Percentiles rank a stretch among this genome's conserved stretches.
These are phyloP conservation scores for Anolis apletophallus DNA, from an alignment of 2,797 vertebrate species.

Conservation along the genomic window DNA sequence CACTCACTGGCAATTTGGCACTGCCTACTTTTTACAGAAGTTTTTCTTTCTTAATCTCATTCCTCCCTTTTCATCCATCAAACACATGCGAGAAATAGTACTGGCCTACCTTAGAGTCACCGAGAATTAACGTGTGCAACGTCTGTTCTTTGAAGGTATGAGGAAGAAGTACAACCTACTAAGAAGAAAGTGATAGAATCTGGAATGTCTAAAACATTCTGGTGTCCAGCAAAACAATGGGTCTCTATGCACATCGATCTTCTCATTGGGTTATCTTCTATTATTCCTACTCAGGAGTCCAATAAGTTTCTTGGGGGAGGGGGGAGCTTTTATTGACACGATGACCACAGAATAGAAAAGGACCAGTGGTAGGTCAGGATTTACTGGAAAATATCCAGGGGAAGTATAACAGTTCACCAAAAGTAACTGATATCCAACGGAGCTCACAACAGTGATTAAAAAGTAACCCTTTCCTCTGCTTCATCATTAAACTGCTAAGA, in stretches of 20 bases:
- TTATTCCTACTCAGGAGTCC: background rate
- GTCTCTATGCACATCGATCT: background rate
- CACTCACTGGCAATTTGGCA: background rate
- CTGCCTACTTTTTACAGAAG: background rate
- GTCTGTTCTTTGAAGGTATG: no score
- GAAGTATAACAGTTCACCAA: background rate
- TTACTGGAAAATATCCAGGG: background rate
- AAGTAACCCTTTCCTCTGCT: background rate
- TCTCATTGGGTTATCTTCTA: background rate
- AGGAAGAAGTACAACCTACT: background rate
- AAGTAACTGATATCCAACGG: background rate
- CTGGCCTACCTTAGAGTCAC: background rate
- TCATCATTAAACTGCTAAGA: background rate
- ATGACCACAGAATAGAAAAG: background rate
- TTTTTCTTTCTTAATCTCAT: background rate
- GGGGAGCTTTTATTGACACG: background rate
- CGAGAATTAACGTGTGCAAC: background rate
- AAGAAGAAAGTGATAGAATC: background rate
- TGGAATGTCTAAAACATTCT: conserved; percentile 2
- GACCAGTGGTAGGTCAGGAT: background rate
- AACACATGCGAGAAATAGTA: background rate
- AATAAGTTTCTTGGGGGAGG: background rate
- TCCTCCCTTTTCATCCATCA: background rate
- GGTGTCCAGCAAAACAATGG: background rate
- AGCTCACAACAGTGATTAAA: background rate